Percentiles rank a stretch among this genome's conserved stretches.
These are phyloP conservation scores for Rhabdophis nuchalis DNA, from an alignment of 2,797 vertebrate species.

Conservation along the genomic window DNA sequence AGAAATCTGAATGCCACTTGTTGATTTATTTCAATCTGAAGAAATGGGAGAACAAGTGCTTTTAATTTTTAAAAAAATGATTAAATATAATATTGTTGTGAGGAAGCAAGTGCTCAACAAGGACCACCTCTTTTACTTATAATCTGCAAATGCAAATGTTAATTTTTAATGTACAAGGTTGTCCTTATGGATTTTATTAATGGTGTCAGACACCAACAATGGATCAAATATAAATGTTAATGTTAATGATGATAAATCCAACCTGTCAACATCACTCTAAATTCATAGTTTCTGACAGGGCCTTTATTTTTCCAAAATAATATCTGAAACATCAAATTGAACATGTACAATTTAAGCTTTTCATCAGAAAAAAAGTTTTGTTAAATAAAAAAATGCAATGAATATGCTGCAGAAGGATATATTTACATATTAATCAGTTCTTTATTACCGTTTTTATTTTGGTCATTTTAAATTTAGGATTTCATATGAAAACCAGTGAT, in stretches of 20 bases:
- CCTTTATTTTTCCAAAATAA: background rate
- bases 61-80: background rate
- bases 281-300: background rate
- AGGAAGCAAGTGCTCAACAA: background rate
- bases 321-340: background rate
- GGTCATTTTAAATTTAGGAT: background rate
- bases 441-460: background rate
- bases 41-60: background rate
- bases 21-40: background rate
- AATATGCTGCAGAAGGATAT: background rate
- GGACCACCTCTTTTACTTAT: background rate
- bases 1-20: background rate
- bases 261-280: background rate
- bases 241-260: background rate
- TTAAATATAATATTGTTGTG: background rate
- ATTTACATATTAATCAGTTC: background rate
- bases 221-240: background rate
- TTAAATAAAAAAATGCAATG: background rate
- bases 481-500: background rate
- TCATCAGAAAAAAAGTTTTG: background rate
- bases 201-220: background rate
- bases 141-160: background rate
- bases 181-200: background rate
- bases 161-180: background rate
- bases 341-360: background rate